These are phyloP conservation scores for Pseudorasbora parva DNA, from an alignment of 2,113 vertebrate genomes.

Conservation along the genomic window DNA sequence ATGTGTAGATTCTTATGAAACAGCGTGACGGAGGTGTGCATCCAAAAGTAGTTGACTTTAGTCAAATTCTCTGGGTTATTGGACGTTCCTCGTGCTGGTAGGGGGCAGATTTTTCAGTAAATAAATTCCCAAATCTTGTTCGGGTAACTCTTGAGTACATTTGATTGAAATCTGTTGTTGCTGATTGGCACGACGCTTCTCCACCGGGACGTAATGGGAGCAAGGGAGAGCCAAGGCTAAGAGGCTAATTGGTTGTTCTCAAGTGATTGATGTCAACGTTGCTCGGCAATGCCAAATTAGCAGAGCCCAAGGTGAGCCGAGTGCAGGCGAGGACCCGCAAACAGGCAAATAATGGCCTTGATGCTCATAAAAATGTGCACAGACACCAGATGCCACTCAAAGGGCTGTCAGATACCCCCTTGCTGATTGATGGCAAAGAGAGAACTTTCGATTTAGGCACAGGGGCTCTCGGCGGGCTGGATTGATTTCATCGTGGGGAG, in stretches of 20 bases:
- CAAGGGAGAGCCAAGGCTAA: conserved; percentile 60
- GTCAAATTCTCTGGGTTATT: not conserved
- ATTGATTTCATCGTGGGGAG: conserved; percentile 37
- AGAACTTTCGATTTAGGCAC: conserved; percentile 43
- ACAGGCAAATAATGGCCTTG: conserved; percentile 52
- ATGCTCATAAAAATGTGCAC: conserved; percentile 50
- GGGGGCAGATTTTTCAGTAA: conserved; percentile 22
- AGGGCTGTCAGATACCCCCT: conserved; percentile 47
- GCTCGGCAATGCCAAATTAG: conserved; percentile 65
- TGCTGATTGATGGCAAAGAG: conserved; percentile 52
- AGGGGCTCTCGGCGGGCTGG: conserved; percentile 15
- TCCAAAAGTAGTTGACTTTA: not conserved
- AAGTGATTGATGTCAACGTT: conserved; percentile 70
- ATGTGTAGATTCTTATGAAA: no score
- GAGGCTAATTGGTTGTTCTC: conserved; percentile 70
- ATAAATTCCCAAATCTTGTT: conserved; percentile 22
- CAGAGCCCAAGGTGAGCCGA: conserved; percentile 56
- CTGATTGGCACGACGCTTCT: conserved; percentile 49
- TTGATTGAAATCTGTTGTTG: conserved; percentile 54
- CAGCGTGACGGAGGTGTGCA: not conserved
- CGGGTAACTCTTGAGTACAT: not conserved
- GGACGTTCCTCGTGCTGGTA: not conserved
- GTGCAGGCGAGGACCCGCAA: conserved; percentile 51
- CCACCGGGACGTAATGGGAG: conserved; percentile 55
- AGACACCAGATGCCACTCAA: conserved; percentile 55